Evolutionary conservation across 2,797 vertebrate species (phyloP).

Genomic region (Lagorchestes hirsutus): DNA sequence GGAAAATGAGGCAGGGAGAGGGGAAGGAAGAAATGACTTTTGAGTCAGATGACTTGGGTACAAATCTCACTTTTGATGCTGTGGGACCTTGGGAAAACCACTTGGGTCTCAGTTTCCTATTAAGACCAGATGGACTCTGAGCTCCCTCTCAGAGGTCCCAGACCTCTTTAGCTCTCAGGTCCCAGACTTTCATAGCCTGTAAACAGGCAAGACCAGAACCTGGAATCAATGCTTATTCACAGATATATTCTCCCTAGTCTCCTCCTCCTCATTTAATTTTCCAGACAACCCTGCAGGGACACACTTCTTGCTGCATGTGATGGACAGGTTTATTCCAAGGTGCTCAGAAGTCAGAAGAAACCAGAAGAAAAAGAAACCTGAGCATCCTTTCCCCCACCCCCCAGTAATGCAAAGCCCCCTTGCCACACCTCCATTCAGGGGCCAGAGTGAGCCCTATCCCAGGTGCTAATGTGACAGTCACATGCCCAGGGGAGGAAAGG

Average conservation of each 20-base stretch:
- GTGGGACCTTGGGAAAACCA: background rate
- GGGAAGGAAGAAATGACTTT: background rate
- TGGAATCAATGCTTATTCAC: background rate
- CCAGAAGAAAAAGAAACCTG: background rate
- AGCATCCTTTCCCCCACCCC: background rate
- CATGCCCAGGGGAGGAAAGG: background rate
- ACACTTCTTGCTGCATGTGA: background rate
- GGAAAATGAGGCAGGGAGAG: background rate
- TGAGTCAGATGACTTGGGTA: background rate
- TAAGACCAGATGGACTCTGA: background rate
- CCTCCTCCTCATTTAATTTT: too few relatives aligned
- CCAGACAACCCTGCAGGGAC: background rate
- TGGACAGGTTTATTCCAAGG: background rate
- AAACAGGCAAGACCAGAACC: background rate
- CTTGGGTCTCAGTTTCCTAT: background rate
- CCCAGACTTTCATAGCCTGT: background rate
- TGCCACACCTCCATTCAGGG: too few relatives aligned
- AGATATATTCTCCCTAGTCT: too few relatives aligned
- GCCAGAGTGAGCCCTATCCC: background rate
- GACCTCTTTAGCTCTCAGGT: background rate
- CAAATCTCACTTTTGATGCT: background rate
- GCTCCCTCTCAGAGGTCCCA: background rate
- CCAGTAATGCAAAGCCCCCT: background rate
- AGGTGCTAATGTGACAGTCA: background rate
- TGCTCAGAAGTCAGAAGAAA: background rate